phyloP scores from a whole-genome alignment of 2,113 vertebrate species.

The Chlamydotis undulata region DNA sequence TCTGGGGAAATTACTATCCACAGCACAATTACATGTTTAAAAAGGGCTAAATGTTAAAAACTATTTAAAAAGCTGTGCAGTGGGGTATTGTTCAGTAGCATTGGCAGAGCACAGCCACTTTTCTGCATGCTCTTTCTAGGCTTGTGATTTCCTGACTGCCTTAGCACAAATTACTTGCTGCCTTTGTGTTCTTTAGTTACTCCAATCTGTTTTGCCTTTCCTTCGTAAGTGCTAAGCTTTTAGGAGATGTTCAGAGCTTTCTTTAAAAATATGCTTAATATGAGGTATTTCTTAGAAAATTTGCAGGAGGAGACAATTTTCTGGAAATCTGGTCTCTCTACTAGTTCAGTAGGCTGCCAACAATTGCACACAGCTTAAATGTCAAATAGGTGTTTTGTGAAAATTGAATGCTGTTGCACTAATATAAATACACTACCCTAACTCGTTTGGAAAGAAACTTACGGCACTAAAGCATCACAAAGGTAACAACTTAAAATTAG shows the following conservation, averaged over 20 bases:
- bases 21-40: conserved; percentile 42
- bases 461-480: neutral
- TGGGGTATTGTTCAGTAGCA: conserved; percentile 50
- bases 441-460: neutral
- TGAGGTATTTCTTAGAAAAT: neutral
- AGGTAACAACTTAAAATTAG: neutral
- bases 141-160: conserved; percentile 34
- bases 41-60: conserved; percentile 38
- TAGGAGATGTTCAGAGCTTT: neutral
- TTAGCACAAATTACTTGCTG: neutral
- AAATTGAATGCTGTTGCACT: neutral
- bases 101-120: conserved; percentile 7
- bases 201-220: conserved; percentile 9
- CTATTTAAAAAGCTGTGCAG: conserved; percentile 17
- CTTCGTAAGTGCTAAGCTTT: neutral
- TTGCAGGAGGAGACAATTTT: neutral
- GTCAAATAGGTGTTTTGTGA: neutral
- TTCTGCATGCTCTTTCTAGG: conserved; percentile 48
- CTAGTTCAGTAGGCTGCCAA: neutral
- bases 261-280: neutral
- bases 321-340: neutral
- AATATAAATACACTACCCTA: neutral
- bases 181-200: conserved; percentile 15
- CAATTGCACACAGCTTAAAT: neutral
- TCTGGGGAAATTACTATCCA: neutral